These are phyloP conservation scores for Halisarca cf. caerulea DNA, from an alignment of 37 sponge, comb jelly and placozoan genomes.

Conservation along the genomic window DNA sequence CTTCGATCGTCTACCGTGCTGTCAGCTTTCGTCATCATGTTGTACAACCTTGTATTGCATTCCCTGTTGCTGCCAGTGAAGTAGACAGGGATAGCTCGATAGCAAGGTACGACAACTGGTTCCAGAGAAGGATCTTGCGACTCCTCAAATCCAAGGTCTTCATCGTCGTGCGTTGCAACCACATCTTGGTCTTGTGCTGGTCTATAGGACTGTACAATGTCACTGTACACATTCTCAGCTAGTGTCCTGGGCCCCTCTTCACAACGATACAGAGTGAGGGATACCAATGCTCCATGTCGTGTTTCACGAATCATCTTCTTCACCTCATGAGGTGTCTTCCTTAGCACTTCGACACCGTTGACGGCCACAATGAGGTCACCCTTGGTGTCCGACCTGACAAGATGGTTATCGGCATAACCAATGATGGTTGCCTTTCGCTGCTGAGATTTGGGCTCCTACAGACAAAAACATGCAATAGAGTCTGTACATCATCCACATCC, in stretches of 20 bases:
- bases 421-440: not conserved
- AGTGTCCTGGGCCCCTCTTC: not conserved
- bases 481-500: not conserved
- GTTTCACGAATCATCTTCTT: not conserved
- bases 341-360: conserved; percentile 3
- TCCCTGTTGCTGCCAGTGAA: not conserved
- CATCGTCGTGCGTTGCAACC: not conserved
- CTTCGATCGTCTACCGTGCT: no score
- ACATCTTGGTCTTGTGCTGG: not conserved
- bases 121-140: not conserved
- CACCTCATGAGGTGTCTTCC: not conserved
- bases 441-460: not conserved
- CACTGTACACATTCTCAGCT: conserved; percentile 7
- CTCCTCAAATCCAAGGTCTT: not conserved
- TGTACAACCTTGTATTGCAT: not conserved
- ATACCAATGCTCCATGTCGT: not conserved
- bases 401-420: not conserved
- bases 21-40: not conserved
- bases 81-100: not conserved
- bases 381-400: not conserved
- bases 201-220: not conserved
- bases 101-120: no score
- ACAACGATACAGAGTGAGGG: not conserved
- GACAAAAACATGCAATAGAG: no score
- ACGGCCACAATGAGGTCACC: not conserved